These are phyloP conservation scores for Xestobium rufovillosum DNA, from an alignment of 2,888 invertebrate genomes.

Conservation along the genomic window DNA sequence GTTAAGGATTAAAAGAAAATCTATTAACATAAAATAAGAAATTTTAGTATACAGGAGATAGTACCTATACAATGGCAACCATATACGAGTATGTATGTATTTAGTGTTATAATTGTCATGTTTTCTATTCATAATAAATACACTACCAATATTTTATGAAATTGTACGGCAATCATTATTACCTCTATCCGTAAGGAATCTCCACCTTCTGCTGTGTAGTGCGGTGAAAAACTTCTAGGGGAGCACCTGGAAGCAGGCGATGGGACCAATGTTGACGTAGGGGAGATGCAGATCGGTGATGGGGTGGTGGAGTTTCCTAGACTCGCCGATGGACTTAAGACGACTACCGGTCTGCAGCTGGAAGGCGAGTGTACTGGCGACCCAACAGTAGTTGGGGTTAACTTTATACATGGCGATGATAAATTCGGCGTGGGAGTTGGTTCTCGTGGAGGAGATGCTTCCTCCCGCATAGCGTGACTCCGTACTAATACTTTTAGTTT, in stretches of 20 bases:
- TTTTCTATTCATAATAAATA: too few relatives aligned
- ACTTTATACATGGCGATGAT: slow-evolving; percentile 37
- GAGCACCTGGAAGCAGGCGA: slow-evolving; percentile 28
- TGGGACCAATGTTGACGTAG: slow-evolving; percentile 35
- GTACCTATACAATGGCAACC: too few relatives aligned
- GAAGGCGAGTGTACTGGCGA: slow-evolving; percentile 27
- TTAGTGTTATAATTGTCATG: too few relatives aligned
- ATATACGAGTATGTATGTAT: too few relatives aligned
- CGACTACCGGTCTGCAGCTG: slow-evolving; percentile 29
- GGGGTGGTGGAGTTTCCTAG: slow-evolving; percentile 29
- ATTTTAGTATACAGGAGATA: too few relatives aligned
- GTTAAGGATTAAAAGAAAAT: too few relatives aligned
- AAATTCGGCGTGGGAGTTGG: slow-evolving; percentile 36
- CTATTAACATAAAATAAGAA: too few relatives aligned
- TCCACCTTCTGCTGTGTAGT: neutral
- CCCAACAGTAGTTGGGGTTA: too few relatives aligned
- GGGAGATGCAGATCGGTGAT: slow-evolving; percentile 30
- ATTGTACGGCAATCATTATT: too few relatives aligned
- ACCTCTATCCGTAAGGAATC: too few relatives aligned
- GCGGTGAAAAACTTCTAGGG: neutral
- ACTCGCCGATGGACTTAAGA: slow-evolving; percentile 34
- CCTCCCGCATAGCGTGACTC: slow-evolving; percentile 85
- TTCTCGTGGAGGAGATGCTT: slow-evolving; percentile 54
- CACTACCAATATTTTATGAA: too few relatives aligned
- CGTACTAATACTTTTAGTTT: slow-evolving; percentile 79